Conservation (phyloP, 30 jellyfish, hydroid and myxozoan species). For the Catostylus mosaicus region DNA sequence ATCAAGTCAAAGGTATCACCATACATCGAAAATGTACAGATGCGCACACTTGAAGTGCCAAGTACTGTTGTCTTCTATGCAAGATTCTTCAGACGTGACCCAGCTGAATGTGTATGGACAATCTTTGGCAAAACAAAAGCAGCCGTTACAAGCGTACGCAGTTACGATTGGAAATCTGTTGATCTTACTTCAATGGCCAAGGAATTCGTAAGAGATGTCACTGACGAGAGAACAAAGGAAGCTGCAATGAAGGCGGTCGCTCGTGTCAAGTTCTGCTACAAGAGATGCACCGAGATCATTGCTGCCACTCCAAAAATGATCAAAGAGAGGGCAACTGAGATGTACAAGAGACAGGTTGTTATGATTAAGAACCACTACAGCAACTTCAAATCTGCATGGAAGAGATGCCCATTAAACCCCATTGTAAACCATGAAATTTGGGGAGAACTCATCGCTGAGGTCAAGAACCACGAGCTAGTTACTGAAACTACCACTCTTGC, state of each 20-base stretch:
- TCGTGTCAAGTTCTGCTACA: constrained; percentile 7
- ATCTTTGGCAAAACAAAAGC: constrained; percentile 34
- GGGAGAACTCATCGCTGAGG: constrained; percentile 87
- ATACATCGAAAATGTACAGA: constrained; percentile 6
- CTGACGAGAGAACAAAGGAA: constrained; percentile 65
- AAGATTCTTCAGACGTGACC: constrained; percentile 74
- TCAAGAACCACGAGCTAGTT: constrained; percentile 79
- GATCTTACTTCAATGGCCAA: constrained; percentile 27
- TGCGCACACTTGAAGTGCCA: constrained; percentile 35
- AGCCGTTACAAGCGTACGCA: constrained; percentile 4
- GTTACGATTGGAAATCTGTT: constrained; percentile 38
- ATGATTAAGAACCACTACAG: constrained; percentile 10
- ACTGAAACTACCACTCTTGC: constrained; percentile 30
- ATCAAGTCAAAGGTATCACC: constrained; percentile 61
- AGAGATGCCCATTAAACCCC: constrained; percentile 76
- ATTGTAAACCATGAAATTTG: constrained; percentile 86
- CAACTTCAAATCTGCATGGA: constrained; percentile 47
- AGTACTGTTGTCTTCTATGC: constrained; percentile 18
- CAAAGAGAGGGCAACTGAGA: constrained; percentile 32
- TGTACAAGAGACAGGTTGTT: constrained; percentile 30
- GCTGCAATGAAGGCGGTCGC: constrained; percentile 2
- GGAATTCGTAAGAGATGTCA: constrained; percentile 56
- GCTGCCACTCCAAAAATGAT: constrained; percentile 29
- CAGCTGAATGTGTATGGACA: constrained; percentile 96
- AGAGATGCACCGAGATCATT: constrained; percentile 15